Evolutionary conservation across 2,888 invertebrate species (phyloP).

Genomic region (Ommatoiulus sabulosus): DNA sequence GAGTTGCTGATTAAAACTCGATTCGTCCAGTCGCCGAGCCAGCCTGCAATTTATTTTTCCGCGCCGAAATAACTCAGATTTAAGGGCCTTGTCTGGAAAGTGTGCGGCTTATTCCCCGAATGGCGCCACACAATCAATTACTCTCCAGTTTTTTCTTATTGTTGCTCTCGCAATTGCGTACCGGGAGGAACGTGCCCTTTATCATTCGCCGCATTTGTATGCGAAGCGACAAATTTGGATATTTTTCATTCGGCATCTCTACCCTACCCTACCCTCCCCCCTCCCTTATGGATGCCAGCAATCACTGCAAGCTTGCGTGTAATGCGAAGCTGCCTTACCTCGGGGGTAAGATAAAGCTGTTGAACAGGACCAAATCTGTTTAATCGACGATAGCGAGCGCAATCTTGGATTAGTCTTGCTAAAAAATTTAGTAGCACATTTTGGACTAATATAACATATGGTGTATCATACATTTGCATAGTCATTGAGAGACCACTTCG

Average conservation of each 20-base stretch:
- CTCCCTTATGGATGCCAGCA: not conserved
- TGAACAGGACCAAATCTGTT: not conserved
- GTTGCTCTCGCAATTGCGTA: constrained; percentile 27
- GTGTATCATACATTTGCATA: no score
- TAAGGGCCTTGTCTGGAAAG: constrained; percentile 27
- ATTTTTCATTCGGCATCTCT: constrained; percentile 13
- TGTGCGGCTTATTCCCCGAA: constrained; percentile 23
- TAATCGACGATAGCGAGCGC: no score
- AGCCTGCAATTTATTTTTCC: constrained; percentile 8
- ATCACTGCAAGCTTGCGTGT: constrained; percentile 18
- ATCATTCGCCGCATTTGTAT: constrained; percentile 20
- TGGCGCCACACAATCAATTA: constrained; percentile 28
- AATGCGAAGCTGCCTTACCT: not conserved
- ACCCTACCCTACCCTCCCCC: no score
- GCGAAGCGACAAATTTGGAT: constrained; percentile 13
- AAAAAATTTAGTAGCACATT: no score
- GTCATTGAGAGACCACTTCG: no score
- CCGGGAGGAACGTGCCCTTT: constrained; percentile 27
- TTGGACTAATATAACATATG: no score
- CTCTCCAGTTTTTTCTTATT: constrained; percentile 3
- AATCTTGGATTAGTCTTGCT: no score
- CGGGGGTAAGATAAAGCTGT: not conserved
- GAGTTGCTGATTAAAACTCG: constrained; percentile 27
- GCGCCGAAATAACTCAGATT: constrained; percentile 27
- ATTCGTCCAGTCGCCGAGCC: not conserved